These are phyloP conservation scores for Lycia hirtaria DNA, from an alignment of 2,888 invertebrate species.

Conservation along the genomic window DNA sequence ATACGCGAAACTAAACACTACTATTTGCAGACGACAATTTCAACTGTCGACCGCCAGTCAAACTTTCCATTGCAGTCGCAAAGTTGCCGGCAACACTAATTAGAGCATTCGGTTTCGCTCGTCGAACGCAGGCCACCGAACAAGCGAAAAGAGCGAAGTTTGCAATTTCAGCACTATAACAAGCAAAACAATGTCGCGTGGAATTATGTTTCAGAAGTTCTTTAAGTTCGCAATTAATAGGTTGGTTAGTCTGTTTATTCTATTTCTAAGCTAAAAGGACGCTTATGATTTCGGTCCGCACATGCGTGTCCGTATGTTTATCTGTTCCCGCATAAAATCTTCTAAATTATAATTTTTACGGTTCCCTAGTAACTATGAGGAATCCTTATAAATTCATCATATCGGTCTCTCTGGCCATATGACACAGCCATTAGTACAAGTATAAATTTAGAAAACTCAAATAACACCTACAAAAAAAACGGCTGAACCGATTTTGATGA, in stretches of 20 bases:
- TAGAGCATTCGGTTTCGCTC: conserved; percentile 70
- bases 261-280: neutral
- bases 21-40: conserved; percentile 4
- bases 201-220: neutral
- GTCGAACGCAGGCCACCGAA: conserved; percentile 49
- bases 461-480: too few relatives aligned
- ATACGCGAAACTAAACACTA: conserved; percentile 1
- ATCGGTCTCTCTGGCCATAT: too few relatives aligned
- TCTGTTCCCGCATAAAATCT: too few relatives aligned
- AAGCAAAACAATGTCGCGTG: conserved; percentile 38
- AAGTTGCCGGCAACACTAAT: conserved; percentile 67
- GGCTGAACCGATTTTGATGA: too few relatives aligned
- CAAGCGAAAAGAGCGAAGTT: conserved; percentile 72
- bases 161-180: conserved; percentile 66
- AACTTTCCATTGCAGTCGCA: conserved; percentile 73
- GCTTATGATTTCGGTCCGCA: too few relatives aligned
- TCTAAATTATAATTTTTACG: too few relatives aligned
- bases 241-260: conserved; percentile 22
- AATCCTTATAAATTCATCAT: too few relatives aligned
- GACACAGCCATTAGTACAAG: too few relatives aligned
- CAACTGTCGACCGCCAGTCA: conserved; percentile 46
- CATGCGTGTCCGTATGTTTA: too few relatives aligned
- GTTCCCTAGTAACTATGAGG: too few relatives aligned
- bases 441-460: too few relatives aligned
- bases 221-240: conserved; percentile 35